Base-by-base conservation (phyloP, 2,113 vertebrate species). In the Oplegnathus fasciatus region DNA sequence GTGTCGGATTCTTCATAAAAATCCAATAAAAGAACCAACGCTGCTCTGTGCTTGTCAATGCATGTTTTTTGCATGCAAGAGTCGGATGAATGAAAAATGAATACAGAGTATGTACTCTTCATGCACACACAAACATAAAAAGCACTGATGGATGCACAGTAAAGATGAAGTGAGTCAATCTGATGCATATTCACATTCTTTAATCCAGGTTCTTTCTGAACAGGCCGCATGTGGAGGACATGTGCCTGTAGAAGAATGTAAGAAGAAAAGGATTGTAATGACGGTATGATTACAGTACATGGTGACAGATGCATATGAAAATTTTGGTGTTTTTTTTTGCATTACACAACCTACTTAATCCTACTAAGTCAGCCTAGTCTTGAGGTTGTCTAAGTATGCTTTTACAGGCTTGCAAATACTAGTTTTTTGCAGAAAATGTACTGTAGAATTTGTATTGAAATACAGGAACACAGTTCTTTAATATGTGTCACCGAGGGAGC, bases 181-280 rank as follows among this genome's bases (percentile, higher is more conserved):
- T 54, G 82, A 80, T 82, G 76, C 81, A 86, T 76, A 73, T 85
- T 88, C 28, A 74, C 42, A 78, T 70, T 75, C 28, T 90, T 80
- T 87, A 78, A 86, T 81, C 40, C 10, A 69, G 34, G 18, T 79
- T 70, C 13, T 80, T 75, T 68, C 24, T 68, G 10, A 66, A 83
- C 78, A 83, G 64, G 46, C 46, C 81, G 40, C 82, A 40, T 40
- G 26, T 80, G n/a, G 74, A 75, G n/a, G 26, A 78, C 61, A 70
- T 48, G 11, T 46, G 52, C 48, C 57, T 58, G 30, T 50, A 60
- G 57, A 34, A 66, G 24, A 70, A 66, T 69, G 24, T 52, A 48
- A 44, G 28, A 83, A 75, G 48, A 60, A 61, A 65, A 60, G 22
- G 13, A n/a, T 22, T 30, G 30, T 13, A 52, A 58, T 15, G 55